Conservation (phyloP, 2,113 vertebrate species). For the Oplegnathus fasciatus region DNA sequence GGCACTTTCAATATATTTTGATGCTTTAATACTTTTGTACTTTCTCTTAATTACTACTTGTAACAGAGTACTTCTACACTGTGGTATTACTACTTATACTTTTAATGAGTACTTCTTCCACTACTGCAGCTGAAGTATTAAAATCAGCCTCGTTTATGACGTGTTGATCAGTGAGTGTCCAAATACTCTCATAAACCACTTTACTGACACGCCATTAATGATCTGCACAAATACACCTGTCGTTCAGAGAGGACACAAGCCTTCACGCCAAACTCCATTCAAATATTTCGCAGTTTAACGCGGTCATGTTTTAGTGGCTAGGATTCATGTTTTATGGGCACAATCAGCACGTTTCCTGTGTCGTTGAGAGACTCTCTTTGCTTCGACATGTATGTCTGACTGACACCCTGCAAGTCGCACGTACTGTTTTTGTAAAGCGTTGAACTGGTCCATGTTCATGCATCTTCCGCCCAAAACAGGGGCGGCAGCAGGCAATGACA, state of each 20-base stretch:
- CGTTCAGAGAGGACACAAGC: too few relatives aligned
- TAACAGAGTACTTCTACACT: too few relatives aligned
- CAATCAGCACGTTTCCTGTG: neutral
- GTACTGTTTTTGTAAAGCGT: too few relatives aligned
- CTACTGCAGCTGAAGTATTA: too few relatives aligned
- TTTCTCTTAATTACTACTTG: too few relatives aligned
- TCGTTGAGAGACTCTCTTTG: accelerated
- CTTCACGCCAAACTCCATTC: neutral
- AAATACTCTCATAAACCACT: too few relatives aligned
- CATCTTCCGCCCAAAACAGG: neutral
- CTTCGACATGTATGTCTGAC: neutral
- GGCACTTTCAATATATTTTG: neutral
- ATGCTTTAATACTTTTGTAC: neutral
- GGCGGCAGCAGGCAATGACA: neutral
- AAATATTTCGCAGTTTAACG: neutral
- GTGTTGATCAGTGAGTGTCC: too few relatives aligned
- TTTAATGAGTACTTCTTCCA: too few relatives aligned
- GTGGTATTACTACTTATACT: too few relatives aligned
- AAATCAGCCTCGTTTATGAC: too few relatives aligned
- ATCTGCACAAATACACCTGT: neutral
- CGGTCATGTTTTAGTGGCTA: neutral
- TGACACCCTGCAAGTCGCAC: too few relatives aligned
- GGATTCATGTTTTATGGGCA: neutral
- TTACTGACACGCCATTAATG: too few relatives aligned
- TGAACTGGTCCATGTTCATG: neutral